Base-by-base conservation (phyloP, 2,888 invertebrate species). In the Hipparchia semele region DNA sequence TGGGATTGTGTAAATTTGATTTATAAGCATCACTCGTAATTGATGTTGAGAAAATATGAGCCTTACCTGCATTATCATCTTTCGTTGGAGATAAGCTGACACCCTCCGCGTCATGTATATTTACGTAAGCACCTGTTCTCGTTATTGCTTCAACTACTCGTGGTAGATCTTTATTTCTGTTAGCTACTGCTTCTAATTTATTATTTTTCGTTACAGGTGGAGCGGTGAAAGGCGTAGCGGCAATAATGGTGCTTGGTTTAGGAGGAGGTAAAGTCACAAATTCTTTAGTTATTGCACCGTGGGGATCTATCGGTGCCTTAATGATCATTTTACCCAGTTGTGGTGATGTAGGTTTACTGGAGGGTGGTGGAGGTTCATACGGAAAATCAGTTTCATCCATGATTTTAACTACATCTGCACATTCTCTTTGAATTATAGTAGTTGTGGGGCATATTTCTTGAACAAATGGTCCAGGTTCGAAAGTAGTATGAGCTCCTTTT, bases 401-500 rank as follows among this genome's bases (percentile, higher is more conserved):
- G 58, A 92, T 81, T 84, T 89, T 88, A 5, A 93, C 88, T 61
- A 92, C 78, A 77, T 92, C 90, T 13, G 91, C 89, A 13, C 85
- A 90, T 85, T 91, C 91, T 65, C 90, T 84, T 81, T 90, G 88
- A 71, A 94, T 88, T 10, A 90, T 80, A 51, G 90, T 82, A 58
- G 87, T 89, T 2, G 91, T 91, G n/a, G 92, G 90, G 68, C 86
- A 83, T 69, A 93, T 87, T 82, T 95, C 96, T 90, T 97, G 97
- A 45, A 98, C 97, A 86, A 96, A 97, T 61, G 97, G 97, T 79
- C 98, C 98, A 72, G 98, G 98, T 92, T 97, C 97, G 83, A 98
- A 98, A 53, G 98, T 97, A 56, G 97, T 97, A 83, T 97, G 97
- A 13, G 97, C 96, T 75, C 96, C 96, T 94, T 97, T 97, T 77